phyloP scores from a whole-genome alignment of 2,113 vertebrate genomes.

The Seriola aureovittata region DNA sequence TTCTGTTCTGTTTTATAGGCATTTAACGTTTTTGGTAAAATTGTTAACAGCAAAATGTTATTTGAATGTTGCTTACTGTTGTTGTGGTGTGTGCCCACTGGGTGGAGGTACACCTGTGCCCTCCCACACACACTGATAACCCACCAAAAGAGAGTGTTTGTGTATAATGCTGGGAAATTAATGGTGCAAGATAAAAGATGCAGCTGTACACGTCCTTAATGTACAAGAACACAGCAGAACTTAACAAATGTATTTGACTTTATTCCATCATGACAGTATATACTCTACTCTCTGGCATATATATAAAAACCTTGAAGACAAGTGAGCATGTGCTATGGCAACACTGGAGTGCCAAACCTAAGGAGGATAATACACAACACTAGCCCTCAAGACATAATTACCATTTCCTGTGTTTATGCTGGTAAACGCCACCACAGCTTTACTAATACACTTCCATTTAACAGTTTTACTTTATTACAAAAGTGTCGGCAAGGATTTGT shows the following conservation, averaged over 20 bases:
- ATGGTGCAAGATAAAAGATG: not conserved
- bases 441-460: not conserved
- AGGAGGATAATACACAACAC: not conserved
- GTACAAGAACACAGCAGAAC: not conserved
- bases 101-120: not conserved
- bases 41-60: not conserved
- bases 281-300: not conserved
- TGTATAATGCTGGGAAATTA: not conserved
- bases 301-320: not conserved
- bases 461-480: not conserved
- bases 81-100: not conserved
- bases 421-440: not conserved
- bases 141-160: not conserved
- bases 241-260: not conserved
- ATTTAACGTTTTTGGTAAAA: not conserved
- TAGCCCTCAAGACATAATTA: not conserved
- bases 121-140: not conserved
- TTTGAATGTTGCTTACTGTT: not conserved
- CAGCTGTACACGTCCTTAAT: not conserved
- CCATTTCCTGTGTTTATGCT: not conserved
- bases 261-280: not conserved
- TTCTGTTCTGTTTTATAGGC: not conserved
- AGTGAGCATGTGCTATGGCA: not conserved
- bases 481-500: not conserved
- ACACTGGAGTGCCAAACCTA: not conserved